Evolutionary conservation across 2,113 vertebrate species (phyloP).

Genomic region (Enhydra lutris): DNA sequence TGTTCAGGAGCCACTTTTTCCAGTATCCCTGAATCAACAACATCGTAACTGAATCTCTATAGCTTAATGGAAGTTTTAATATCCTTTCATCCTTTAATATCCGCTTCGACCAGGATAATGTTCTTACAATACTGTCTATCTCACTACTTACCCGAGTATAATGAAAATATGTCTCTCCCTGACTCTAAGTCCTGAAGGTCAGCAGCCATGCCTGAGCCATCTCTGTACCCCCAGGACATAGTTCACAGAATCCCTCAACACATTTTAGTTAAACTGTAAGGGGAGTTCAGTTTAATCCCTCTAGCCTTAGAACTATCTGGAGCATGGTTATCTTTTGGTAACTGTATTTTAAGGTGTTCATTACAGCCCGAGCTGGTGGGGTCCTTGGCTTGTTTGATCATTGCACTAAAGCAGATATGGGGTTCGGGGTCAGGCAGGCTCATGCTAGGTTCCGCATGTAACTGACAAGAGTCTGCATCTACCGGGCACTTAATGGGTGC

Average conservation of each 20-base stretch:
- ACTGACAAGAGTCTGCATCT: not conserved
- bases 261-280: not conserved
- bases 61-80: not conserved
- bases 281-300: not conserved
- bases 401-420: not conserved
- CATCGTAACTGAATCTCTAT: not conserved
- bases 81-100: constrained; percentile 11
- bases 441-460: not conserved
- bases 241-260: not conserved
- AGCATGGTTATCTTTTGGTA: not conserved
- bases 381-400: not conserved
- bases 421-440: not conserved
- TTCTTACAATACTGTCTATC: not conserved
- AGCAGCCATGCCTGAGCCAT: not conserved
- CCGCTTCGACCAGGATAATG: not conserved
- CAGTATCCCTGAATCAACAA: not conserved
- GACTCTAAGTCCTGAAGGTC: not conserved
- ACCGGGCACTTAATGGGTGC: no score
- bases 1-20: not conserved
- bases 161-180: not conserved
- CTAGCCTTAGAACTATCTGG: not conserved
- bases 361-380: not conserved
- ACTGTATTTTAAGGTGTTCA: not conserved
- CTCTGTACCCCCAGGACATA: not conserved
- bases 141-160: not conserved